These are phyloP conservation scores for Bombus waltoni DNA, from an alignment of 1,140 invertebrate species.

Conservation along the genomic window DNA sequence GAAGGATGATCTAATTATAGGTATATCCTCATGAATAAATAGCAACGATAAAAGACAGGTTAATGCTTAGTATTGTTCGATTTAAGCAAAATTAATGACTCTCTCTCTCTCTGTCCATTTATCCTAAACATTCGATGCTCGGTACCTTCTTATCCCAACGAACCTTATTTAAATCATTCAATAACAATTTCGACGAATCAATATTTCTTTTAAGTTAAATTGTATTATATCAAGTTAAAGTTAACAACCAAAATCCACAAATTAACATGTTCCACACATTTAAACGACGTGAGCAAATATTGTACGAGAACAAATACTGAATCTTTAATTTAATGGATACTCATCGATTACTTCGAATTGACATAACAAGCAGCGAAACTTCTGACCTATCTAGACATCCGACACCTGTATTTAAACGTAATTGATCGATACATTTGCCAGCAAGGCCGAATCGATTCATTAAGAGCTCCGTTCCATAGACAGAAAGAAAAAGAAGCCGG, in stretches of 20 bases:
- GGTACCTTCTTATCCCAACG: neutral
- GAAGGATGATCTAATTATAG: neutral
- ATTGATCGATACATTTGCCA: neutral
- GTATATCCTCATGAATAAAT: conserved; percentile 6
- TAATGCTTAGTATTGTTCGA: neutral
- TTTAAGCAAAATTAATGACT: conserved; percentile 23
- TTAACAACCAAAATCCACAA: neutral
- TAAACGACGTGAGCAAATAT: neutral
- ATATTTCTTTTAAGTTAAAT: neutral
- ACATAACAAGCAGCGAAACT: neutral
- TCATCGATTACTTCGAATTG: neutral
- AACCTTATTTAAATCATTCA: neutral
- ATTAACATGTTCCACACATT: neutral
- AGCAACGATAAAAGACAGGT: neutral
- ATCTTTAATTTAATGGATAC: neutral
- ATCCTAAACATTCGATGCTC: neutral
- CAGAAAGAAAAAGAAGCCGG: neutral
- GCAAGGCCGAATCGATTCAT: neutral
- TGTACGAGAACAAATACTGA: neutral
- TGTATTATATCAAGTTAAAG: neutral
- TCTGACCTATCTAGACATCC: neutral
- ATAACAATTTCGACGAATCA: neutral
- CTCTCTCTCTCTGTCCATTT: neutral
- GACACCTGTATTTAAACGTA: neutral
- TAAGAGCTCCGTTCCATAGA: neutral